These are phyloP conservation scores for Spialia ferax DNA, from an alignment of 2,888 invertebrate species.

Conservation along the genomic window DNA sequence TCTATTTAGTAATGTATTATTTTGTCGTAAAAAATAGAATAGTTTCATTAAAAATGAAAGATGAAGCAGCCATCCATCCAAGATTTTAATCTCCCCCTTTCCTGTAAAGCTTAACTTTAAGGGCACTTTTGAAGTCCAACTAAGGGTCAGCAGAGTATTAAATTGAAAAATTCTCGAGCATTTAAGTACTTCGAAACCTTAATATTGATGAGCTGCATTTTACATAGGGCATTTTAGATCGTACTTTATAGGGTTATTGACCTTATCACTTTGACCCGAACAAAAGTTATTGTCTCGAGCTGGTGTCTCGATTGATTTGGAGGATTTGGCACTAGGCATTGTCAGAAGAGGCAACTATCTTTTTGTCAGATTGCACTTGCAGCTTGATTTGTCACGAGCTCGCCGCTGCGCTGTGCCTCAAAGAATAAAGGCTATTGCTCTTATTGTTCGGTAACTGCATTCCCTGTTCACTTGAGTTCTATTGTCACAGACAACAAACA, in stretches of 20 bases:
- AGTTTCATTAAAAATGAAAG: no score
- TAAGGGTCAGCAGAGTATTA: neutral
- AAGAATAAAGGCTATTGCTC: slow-evolving; percentile 5
- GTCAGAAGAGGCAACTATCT: neutral
- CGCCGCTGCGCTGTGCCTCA: neutral
- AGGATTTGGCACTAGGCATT: neutral
- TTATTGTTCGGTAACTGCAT: slow-evolving; percentile 16
- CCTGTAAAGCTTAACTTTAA: neutral
- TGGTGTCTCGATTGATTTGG: no score
- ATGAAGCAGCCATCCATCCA: neutral
- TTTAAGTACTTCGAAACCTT: neutral
- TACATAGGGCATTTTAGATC: neutral
- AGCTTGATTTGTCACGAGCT: slow-evolving; percentile 14
- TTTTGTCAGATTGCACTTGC: neutral
- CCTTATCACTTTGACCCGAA: no score
- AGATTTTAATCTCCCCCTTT: slow-evolving; percentile 3
- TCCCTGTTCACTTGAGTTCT: slow-evolving; percentile 3
- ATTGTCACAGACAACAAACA: slow-evolving; percentile 1
- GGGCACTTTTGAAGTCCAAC: slow-evolving; percentile 1
- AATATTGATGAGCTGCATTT: neutral
- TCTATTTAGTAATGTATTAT: no score
- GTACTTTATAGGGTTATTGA: no score
- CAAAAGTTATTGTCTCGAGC: no score
- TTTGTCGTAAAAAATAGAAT: no score
- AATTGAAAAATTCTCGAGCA: neutral